Evolutionary conservation across 1,140 invertebrate species (phyloP), one percentile per base, ranked within the genome.

Genomic region (Drosophila orosa): DNA sequence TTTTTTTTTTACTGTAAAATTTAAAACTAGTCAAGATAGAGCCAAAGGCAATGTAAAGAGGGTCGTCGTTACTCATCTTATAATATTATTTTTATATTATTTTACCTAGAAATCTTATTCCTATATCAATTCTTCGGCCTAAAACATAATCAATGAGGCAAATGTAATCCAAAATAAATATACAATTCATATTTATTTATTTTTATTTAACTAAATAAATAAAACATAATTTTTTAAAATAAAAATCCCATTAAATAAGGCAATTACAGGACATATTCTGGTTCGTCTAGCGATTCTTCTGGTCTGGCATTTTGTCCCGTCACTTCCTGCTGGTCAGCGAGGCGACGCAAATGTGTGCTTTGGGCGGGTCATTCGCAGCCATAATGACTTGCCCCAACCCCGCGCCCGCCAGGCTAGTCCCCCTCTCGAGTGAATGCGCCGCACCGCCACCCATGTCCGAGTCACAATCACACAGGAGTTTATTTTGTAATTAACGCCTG

Each of bases 401-500:
- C 37, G 25, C 44, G 44, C 4, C 35, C 45, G 17, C 8, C n/a
- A 31, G 7, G n/a, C 35, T 15, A 5, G 12, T 13, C n/a, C 35
- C 33, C n/a, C 37, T 24, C 24, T 31, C 6, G 29, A 13, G 17
- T 19, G 47, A 50, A 15, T 50, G 27, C 48, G 48, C 22, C 24
- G 22, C 40, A 25, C 48, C 55, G 25, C 47, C 35, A 17, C 47
- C 54, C 45, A 44, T 50, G 42, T 44, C 33, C 42, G 58, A 59
- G 52, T 63, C 55, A 68, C 72, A 80, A 65, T 72, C 55, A 67
- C 72, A 80, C 69, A 66, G 75, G 84, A 91, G 90, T 91, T 91
- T 91, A 91, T 91, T 91, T 91, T 89, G 90, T 90, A 91, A 91
- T 91, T 91, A 91, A 91, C 90, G 90, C 90, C 90, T 80, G 82